phyloP scores from a whole-genome alignment of 1,140 invertebrate genomes.

The Monomorium pharaonis region DNA sequence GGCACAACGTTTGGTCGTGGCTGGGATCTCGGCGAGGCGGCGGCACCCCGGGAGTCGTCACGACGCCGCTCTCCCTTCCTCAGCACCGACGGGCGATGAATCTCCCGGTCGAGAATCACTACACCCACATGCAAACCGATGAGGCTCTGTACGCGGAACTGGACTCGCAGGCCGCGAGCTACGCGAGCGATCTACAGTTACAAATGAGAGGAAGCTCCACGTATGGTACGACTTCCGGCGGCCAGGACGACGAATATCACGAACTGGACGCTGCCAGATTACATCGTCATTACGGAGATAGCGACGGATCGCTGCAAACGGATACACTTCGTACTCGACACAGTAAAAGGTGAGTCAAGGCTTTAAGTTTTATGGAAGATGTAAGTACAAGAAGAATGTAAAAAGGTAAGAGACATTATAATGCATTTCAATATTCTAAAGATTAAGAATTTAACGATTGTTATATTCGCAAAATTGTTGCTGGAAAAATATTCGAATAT shows the following conservation, averaged over 20 bases:
- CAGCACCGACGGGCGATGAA: constrained; percentile 82
- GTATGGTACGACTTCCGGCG: constrained; percentile 80
- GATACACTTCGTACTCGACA: constrained; percentile 82
- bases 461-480: not conserved
- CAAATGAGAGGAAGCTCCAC: constrained; percentile 82
- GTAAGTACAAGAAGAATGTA: not conserved
- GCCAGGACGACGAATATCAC: constrained; percentile 83
- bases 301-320: constrained; percentile 77
- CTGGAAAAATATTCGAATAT: not conserved
- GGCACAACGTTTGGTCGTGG: constrained; percentile 88
- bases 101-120: constrained; percentile 88
- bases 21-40: constrained; percentile 86
- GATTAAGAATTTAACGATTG: not conserved
- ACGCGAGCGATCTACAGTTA: constrained; percentile 83
- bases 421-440: not conserved
- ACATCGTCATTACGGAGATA: constrained; percentile 83
- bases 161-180: constrained; percentile 85
- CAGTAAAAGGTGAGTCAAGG: constrained; percentile 80
- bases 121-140: constrained; percentile 89
- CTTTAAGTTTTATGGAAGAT: not conserved
- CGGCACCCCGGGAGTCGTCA: constrained; percentile 81
- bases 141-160: constrained; percentile 90
- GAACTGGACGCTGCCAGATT: constrained; percentile 83
- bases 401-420: not conserved
- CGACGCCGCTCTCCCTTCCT: constrained; percentile 82